phyloP scores from a whole-genome alignment of 2,888 invertebrate species.

The Lasioglossum leucozonium region DNA sequence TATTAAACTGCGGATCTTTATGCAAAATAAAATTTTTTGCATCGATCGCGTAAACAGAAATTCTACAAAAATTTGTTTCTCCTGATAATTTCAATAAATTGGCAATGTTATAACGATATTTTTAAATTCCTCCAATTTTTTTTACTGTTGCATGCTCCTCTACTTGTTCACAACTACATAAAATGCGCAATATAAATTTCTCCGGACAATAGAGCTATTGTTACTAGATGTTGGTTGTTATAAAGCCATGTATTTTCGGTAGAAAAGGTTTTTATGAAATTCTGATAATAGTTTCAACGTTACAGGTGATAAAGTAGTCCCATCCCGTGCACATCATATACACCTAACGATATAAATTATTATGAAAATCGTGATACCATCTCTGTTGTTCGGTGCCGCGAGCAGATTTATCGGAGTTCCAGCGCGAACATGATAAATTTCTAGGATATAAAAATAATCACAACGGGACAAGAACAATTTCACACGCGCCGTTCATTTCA shows the following conservation, averaged over 20 bases:
- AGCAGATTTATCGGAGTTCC: neutral
- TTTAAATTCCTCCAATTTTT: too few relatives aligned
- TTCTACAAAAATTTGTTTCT: too few relatives aligned
- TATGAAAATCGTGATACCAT: neutral
- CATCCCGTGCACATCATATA: neutral
- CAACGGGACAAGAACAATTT: conserved; percentile 1
- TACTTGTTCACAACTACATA: neutral
- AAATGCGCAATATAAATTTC: neutral
- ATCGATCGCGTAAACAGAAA: too few relatives aligned
- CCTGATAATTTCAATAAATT: too few relatives aligned
- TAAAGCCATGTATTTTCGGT: neutral
- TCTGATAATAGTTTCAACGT: neutral
- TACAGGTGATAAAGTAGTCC: neutral
- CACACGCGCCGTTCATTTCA: neutral
- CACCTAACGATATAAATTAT: neutral
- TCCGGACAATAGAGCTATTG: neutral
- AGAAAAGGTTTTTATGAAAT: neutral
- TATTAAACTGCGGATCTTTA: neutral
- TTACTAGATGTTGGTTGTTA: neutral
- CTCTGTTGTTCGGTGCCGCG: neutral
- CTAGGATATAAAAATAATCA: neutral
- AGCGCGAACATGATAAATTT: neutral
- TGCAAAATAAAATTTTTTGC: neutral
- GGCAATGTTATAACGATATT: too few relatives aligned
- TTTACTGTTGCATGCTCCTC: too few relatives aligned